Percentiles rank a stretch among this genome's conserved stretches.
Evolutionary conservation across 35 echinoderm and acorn worm genomes (phyloP).

Genomic region (Diadema setosum): DNA sequence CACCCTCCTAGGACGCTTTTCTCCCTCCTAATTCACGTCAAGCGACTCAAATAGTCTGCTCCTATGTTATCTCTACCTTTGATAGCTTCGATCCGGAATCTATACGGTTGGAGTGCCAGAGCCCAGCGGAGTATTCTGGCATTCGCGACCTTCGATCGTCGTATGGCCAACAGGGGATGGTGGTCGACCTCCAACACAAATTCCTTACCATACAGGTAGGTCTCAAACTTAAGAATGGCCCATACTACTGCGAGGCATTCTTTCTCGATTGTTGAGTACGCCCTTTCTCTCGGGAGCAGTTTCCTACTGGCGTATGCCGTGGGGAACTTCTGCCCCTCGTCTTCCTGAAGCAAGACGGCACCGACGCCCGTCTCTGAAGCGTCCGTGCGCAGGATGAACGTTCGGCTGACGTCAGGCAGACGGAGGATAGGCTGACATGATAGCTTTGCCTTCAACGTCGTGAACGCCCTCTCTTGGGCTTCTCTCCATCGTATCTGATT

Average conservation of each 20-base stretch:
- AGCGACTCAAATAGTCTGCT: neutral
- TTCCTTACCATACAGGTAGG: slow-evolving; percentile 18
- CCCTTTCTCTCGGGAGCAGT: neutral
- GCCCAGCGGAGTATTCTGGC: slow-evolving; percentile 37
- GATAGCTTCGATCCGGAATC: neutral
- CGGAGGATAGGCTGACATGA: slow-evolving; percentile 16
- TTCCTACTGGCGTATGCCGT: slow-evolving; percentile 30
- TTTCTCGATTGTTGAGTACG: slow-evolving; percentile 13
- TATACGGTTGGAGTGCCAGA: slow-evolving; percentile 2
- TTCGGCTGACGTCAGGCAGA: neutral
- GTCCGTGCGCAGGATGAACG: slow-evolving; percentile 37
- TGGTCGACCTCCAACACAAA: slow-evolving; percentile 53
- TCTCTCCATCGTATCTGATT: slow-evolving; percentile 1
- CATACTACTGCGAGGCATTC: slow-evolving; percentile 44
- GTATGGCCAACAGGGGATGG: slow-evolving; percentile 17
- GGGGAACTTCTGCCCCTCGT: neutral
- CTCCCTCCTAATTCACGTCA: no score
- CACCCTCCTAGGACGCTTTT: no score
- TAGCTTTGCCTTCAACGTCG: neutral
- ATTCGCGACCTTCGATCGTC: neutral
- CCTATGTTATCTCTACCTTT: slow-evolving; percentile 10
- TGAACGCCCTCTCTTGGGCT: slow-evolving; percentile 2
- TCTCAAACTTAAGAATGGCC: slow-evolving; percentile 31
- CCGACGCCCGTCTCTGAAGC: slow-evolving; percentile 36
- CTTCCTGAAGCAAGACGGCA: slow-evolving; percentile 34